Evolutionary conservation across 1,140 invertebrate genomes (phyloP).

Genomic region (Eubasilissa regina): DNA sequence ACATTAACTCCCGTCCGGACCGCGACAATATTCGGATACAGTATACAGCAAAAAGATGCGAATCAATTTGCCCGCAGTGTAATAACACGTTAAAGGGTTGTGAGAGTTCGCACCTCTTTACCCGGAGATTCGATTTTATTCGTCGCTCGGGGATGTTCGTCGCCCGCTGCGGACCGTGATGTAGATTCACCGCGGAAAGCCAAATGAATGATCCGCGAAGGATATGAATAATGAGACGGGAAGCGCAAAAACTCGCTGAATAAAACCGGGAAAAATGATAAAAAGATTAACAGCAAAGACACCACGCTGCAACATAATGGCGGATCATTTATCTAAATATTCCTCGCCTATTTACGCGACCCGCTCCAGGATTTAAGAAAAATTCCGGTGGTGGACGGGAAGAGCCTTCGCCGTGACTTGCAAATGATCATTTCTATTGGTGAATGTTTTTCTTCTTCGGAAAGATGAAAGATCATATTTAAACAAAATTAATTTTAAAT

Average conservation of each 20-base stretch:
- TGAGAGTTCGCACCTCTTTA: not conserved
- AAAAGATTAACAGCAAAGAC: constrained; percentile 60
- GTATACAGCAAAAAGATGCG: not conserved
- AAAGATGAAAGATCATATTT: not conserved
- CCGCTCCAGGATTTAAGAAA: constrained; percentile 45
- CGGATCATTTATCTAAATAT: constrained; percentile 61
- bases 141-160: not conserved
- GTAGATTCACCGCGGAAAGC: constrained; percentile 46
- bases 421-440: constrained; percentile 34
- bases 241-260: constrained; percentile 44
- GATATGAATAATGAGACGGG: constrained; percentile 58
- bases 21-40: not conserved
- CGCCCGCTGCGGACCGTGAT: not conserved
- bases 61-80: not conserved
- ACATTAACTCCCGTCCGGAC: constrained; percentile 45
- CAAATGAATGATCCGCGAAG: constrained; percentile 59
- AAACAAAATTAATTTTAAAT: no score
- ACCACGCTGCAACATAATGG: constrained; percentile 58
- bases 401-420: constrained; percentile 31
- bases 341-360: constrained; percentile 58
- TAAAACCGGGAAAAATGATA: constrained; percentile 58
- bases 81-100: not conserved
- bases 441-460: constrained; percentile 19
- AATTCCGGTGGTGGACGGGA: constrained; percentile 37
- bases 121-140: not conserved